A percentile compares a stretch with the other conserved stretches of the same genome.
Evolutionary conservation across 1,140 invertebrate genomes (phyloP).

Genomic region (Daktulosphaira vitifoliae): DNA sequence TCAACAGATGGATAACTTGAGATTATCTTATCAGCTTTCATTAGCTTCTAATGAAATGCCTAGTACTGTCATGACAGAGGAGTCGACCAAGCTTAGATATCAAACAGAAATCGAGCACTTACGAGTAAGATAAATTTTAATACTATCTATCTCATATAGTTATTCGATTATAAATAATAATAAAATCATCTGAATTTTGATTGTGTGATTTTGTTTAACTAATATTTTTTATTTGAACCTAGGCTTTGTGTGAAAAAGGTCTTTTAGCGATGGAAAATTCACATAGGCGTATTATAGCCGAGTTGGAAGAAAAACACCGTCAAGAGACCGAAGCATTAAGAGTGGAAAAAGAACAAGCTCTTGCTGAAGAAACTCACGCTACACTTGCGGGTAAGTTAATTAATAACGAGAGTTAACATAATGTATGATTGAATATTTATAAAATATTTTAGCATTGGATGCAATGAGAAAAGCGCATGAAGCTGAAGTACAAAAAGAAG

Average conservation of each 20-base stretch:
- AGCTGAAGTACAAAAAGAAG: conserved; percentile 78
- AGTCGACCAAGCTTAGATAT: conserved; percentile 64
- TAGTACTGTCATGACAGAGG: conserved; percentile 43
- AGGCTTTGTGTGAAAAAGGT: conserved; percentile 76
- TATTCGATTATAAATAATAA: too few relatives aligned
- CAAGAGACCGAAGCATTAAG: conserved; percentile 62
- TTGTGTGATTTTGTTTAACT: too few relatives aligned
- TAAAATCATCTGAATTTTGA: too few relatives aligned
- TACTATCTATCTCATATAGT: too few relatives aligned
- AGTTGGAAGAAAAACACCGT: conserved; percentile 75
- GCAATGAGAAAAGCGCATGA: conserved; percentile 89
- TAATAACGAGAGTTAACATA: not conserved
- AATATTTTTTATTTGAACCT: too few relatives aligned
- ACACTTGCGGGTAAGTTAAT: conserved; percentile 44
- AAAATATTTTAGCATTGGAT: conserved; percentile 67
- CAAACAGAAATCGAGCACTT: conserved; percentile 80
- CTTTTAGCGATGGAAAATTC: conserved; percentile 79
- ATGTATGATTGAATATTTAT: conserved; percentile 3
- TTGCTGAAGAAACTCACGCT: conserved; percentile 78
- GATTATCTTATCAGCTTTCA: conserved; percentile 51
- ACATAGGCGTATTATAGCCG: conserved; percentile 70
- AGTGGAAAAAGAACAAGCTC: conserved; percentile 76
- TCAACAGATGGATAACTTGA: conserved; percentile 62
- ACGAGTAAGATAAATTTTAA: conserved; percentile 46
- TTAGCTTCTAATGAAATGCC: conserved; percentile 1